Evolutionary conservation across 2,797 vertebrate genomes (phyloP), one percentile per base, ranked within the genome.

Genomic region (Poeciliopsis turneri): DNA sequence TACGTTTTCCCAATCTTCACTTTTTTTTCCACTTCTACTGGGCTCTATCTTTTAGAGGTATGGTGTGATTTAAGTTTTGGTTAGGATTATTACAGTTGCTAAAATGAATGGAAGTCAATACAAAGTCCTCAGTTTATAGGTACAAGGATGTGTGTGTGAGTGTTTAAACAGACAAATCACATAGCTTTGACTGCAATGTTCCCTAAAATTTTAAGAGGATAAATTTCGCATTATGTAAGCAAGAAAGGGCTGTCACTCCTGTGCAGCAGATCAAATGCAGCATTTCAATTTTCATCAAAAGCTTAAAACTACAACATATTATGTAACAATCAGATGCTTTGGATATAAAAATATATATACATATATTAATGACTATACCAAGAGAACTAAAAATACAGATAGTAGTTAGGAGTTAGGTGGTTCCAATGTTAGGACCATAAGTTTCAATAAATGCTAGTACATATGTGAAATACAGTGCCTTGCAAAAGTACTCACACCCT

Each of bases 211-310:
- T 80, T 92, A 88, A 92, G 92, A 82, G 20, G 76, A 51, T 46
- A 53, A 61, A 79, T 83, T 41, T 39, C 57, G 25, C 15, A 46
- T 94, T 93, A 91, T 79, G 84, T 90, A 92, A 92, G 77, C 64
- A 77, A 75, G 68, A 74, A 59, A 78, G 39, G 57, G 84, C 68
- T 36, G n/a, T 55, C 83, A 70, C 45, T 81, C 78, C 66, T 69
- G 77, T 76, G 55, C 77, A 74, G 69, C 76, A 64, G 73, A 72
- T 64, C 77, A 84, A 90, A 81, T 71, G 64, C 73, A 78, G 39
- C 72, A 78, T 89, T 93, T 92, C 83, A 23, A 93, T 94, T 89
- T 91, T 88, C 82, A 93, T 91, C 79, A 90, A 91, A 90, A 84
- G 84, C 87, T 92, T 91, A 88, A 84, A 82, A 86, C 78, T 71